Evolutionary conservation across 2,797 vertebrate species (phyloP), one percentile per base, ranked within the genome.

Genomic region (Notamacropus eugenii): DNA sequence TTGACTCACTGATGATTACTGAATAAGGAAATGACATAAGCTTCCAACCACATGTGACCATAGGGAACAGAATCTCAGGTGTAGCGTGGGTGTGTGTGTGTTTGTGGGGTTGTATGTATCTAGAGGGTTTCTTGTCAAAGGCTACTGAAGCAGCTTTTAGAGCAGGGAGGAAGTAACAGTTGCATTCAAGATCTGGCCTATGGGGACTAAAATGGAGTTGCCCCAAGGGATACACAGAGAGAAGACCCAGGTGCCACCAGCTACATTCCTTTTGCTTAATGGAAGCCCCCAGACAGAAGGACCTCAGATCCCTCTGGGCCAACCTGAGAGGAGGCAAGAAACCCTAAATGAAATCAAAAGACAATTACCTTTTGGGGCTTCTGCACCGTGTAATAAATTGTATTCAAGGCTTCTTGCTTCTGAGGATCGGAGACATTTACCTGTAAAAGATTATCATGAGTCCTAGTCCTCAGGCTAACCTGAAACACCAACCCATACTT

Each of bases 401-500:
- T 93, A 27, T 93, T 90, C 54, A 3, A 0, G 3, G 56, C 0
- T 34, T 96, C 96, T 90, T 97, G 58, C 46, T 95, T 87, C 22
- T 11, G 74, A 82, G 74, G 19, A 27, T 27, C 94, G 19, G 11
- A 28, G 52, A 94, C 10, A 0, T n/a, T 19, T 55, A 54, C 91
- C 97, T 98, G 67, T 54, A 97, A 98, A 96, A 97, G 58, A 97
- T 54, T 56, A 16, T 24, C 12, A 31, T 91, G 6, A 62, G 82
- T 34, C 62, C 93, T 13, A 22, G 29, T 87, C 29, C 92, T 46
- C 24, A 58, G 55, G 56, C 12, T 5, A 91, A 40, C 27, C 40
- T 28, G 74, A 10, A 87, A 54, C n/a, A 14, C 1, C 12, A 92
- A 4, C 6, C 13, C 55, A 27, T 56, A 5, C 27, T 95, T 92